Conservation (phyloP, 2,797 vertebrate genomes). For the Ptychobarbus kaznakovi region DNA sequence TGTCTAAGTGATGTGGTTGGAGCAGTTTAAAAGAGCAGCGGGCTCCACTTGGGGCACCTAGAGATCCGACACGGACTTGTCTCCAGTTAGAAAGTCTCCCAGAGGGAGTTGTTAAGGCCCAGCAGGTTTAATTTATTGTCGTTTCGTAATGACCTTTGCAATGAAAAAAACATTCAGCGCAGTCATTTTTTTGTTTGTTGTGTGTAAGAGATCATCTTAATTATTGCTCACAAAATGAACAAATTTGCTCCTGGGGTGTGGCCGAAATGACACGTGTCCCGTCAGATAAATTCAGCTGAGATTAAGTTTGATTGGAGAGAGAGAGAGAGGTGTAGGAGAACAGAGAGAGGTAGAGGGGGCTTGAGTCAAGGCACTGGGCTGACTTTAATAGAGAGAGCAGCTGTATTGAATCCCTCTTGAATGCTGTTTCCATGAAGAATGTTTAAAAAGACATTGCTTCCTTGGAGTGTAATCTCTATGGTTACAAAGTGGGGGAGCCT, state of each 20-base stretch:
- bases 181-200: slow-evolving; percentile 6
- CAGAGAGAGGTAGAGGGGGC: slow-evolving; percentile 36
- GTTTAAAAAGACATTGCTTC: slow-evolving; percentile 69
- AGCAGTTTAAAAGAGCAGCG: no score
- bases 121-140: no score
- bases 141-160: slow-evolving; percentile 1
- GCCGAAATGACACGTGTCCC: slow-evolving; percentile 32
- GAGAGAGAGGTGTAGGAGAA: slow-evolving; percentile 12
- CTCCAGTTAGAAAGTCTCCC: no score
- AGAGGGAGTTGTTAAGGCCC: no score
- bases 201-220: slow-evolving; percentile 46
- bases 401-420: slow-evolving; percentile 65
- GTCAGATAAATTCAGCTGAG: slow-evolving; percentile 44
- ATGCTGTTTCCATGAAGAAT: slow-evolving; percentile 64
- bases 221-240: slow-evolving; percentile 50
- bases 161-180: neutral
- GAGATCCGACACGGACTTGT: no score
- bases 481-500: slow-evolving; percentile 62
- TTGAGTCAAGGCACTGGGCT: slow-evolving; percentile 35
- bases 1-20: no score
- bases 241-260: slow-evolving; percentile 40
- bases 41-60: no score
- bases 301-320: slow-evolving; percentile 48
- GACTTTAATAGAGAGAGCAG: slow-evolving; percentile 58
- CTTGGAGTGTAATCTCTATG: slow-evolving; percentile 65